Evolutionary conservation across 2,113 vertebrate genomes (phyloP), one percentile per base, ranked within the genome.

Genomic region (Dicaeum eximium): DNA sequence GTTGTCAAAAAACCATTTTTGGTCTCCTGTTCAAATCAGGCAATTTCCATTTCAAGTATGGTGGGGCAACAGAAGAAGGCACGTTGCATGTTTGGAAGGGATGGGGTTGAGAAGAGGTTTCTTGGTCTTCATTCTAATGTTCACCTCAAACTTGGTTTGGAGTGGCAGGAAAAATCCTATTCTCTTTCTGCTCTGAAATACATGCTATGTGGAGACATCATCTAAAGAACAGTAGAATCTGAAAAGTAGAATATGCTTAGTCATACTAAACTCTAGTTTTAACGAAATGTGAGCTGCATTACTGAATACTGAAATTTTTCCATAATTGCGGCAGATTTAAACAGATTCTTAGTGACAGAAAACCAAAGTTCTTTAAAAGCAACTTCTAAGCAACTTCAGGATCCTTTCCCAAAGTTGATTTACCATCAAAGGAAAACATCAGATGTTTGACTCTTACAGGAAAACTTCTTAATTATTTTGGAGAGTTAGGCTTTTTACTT

Each of bases 141-240:
- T 64, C 50, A 12, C 19, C 12, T 77, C 30, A 61, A 51, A 62
- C 9, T 45, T 58, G 2, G 2, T 18, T 56, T 83, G 19, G 6
- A 71, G 31, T 38, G 30, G 10, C 8, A 61, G 17, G 37, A 65
- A 79, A 40, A 79, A 3, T 3, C 1, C 7, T 31, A 6, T 21
- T 89, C 75, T 31, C 35, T 58, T 71, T 84, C 38, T 80, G 28
- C 2, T 35, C 28, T 65, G 11, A 35, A 73, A 72, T 13, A 42
- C 10, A 16, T 54, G 2, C 12, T 58, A 4, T 2, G 4, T 10
- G 18, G 11, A 66, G 5, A 58, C 8, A 50, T 50, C 0, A 0
- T 10, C 6, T 69, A 3, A 24, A 40, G 45, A 37, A 45, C 24
- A 62, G 18, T 33, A 77, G 64, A 88, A 61, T 42, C 13, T 57